A percentile compares a stretch with the other conserved stretches of the same genome.
Evolutionary conservation across 1,140 invertebrate genomes (phyloP).

Genomic region (Bradynema listronoti): DNA sequence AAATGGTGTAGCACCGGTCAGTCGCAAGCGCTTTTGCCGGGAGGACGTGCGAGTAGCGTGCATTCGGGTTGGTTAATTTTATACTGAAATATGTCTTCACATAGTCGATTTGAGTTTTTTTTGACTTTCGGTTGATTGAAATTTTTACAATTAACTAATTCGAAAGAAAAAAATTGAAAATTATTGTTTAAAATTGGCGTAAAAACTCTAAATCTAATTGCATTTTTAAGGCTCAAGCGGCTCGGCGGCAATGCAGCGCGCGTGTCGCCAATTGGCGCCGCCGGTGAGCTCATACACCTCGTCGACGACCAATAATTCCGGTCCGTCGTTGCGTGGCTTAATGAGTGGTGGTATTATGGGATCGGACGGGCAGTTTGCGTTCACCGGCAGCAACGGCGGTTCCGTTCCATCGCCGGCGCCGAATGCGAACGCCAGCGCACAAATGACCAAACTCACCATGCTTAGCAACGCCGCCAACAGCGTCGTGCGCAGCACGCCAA

Average conservation of each 20-base stretch:
- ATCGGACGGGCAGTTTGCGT: background rate
- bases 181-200: too few species aligned
- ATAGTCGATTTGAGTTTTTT: too few species aligned
- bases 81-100: too few species aligned
- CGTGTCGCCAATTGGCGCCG: conserved; percentile 8
- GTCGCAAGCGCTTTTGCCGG: conserved; percentile 9
- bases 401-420: conserved; percentile 39
- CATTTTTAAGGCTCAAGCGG: too few species aligned
- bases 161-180: too few species aligned
- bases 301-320: too few species aligned
- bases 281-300: conserved; percentile 1
- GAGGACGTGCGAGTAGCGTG: conserved; percentile 18
- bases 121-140: too few species aligned
- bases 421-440: conserved; percentile 13
- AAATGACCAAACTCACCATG: conserved; percentile 33
- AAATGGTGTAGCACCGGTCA: conserved; percentile 63
- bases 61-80: conserved; percentile 37
- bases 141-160: too few species aligned
- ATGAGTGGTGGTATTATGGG: conserved; percentile 9
- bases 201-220: too few species aligned
- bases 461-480: conserved; percentile 24
- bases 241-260: conserved; percentile 8
- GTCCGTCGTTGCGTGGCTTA: conserved; percentile 15
- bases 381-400: too few species aligned
- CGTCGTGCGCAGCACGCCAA: conserved; percentile 39